Conservation (phyloP, 2,888 invertebrate species). For the Habroteleia sp. region DNA sequence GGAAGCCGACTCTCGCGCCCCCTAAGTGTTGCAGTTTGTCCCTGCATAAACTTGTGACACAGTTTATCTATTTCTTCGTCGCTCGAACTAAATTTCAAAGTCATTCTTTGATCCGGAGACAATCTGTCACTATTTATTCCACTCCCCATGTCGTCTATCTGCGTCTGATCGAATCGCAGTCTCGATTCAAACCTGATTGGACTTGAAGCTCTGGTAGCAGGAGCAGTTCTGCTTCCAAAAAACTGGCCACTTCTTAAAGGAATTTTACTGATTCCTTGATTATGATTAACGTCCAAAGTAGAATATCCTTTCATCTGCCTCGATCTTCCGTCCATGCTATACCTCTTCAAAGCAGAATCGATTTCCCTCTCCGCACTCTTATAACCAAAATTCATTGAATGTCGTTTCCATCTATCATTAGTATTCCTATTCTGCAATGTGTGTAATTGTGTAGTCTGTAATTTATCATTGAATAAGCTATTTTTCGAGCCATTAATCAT, state of each 20-base stretch:
- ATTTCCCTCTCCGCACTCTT: conserved; percentile 68
- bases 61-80: conserved; percentile 77
- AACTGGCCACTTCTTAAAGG: conserved; percentile 73
- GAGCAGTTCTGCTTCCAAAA: conserved; percentile 78
- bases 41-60: conserved; percentile 68
- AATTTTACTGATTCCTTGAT: conserved; percentile 78
- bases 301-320: conserved; percentile 67
- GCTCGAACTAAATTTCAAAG: conserved; percentile 73
- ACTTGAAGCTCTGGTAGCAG: conserved; percentile 78
- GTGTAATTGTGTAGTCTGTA: no score
- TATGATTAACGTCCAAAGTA: conserved; percentile 77
- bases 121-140: conserved; percentile 36
- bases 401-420: conserved; percentile 73
- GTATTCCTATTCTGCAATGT: conserved; percentile 67
- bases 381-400: conserved; percentile 72
- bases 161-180: conserved; percentile 67
- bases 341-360: conserved; percentile 70
- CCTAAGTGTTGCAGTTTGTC: conserved; percentile 22
- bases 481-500: conserved; percentile 69
- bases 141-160: conserved; percentile 14
- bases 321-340: conserved; percentile 74
- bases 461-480: conserved; percentile 60
- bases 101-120: conserved; percentile 67
- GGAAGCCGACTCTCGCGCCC: conserved; percentile 72
- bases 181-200: conserved; percentile 72